phyloP scores from a whole-genome alignment of 2,113 vertebrate species.

The Prunella fulvescens region DNA sequence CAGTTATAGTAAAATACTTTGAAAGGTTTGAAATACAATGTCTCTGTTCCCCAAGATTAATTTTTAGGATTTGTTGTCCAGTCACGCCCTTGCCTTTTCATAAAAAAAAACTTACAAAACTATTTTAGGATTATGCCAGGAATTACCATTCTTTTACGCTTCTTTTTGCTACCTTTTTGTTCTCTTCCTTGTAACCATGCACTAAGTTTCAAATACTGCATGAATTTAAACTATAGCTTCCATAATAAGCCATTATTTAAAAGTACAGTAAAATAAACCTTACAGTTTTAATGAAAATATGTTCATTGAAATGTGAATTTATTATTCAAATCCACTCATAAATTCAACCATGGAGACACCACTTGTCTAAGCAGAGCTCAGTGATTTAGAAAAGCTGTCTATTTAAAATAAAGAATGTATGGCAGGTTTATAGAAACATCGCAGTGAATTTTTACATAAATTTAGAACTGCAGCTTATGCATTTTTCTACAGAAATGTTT shows the following conservation, averaged over 20 bases:
- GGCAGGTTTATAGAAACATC: conserved; percentile 84
- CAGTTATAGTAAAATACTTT: conserved; percentile 13
- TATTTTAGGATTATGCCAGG: conserved; percentile 60
- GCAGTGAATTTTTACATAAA: conserved; percentile 83
- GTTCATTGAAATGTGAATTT: conserved; percentile 87
- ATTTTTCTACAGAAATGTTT: conserved; percentile 74
- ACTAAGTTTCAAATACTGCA: conserved; percentile 76
- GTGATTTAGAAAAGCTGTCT: conserved; percentile 85
- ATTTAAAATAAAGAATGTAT: conserved; percentile 86
- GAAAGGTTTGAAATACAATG: conserved; percentile 46
- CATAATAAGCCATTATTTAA: conserved; percentile 85
- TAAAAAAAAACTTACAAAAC: conserved; percentile 38
- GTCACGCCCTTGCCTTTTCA: conserved; percentile 32
- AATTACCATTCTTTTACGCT: conserved; percentile 37
- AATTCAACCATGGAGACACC: conserved; percentile 82
- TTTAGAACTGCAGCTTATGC: conserved; percentile 79
- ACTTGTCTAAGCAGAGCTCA: conserved; percentile 83
- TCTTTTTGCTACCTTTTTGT: conserved; percentile 61
- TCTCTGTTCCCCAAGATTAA: background rate
- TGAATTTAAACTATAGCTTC: conserved; percentile 80
- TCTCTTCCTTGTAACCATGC: conserved; percentile 71
- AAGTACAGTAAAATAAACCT: conserved; percentile 86
- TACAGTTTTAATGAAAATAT: conserved; percentile 85
- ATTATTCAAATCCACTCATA: conserved; percentile 87
- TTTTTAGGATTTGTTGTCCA: conserved; percentile 32